Base-by-base conservation (phyloP, 2,888 invertebrate genomes). In the Erebia epiphron region DNA sequence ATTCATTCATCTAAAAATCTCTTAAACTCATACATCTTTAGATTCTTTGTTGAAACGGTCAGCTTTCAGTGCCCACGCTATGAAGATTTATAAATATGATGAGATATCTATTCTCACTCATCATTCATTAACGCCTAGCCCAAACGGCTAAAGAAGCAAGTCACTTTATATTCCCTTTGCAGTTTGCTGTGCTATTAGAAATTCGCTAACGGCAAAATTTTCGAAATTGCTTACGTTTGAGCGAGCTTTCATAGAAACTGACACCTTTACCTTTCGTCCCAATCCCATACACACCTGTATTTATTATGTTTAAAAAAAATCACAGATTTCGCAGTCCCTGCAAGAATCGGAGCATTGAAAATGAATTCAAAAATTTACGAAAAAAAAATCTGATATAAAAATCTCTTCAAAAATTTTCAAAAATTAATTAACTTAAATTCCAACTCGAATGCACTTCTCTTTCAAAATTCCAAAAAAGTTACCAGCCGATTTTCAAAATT, bases 111-210 rank as follows among this genome's bases (percentile, higher is more conserved):
- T 16, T 54, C 18, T 18, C 35, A 35, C 18, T 18, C 35, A 35
- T 35, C 16, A 18, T 5, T 63, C 21, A 46, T 50, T 26, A 64
- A 64, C 14, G 26, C 52, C 9, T 35, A 52, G n/a, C 10, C 14
- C 4, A 16, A 65, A 54, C 35, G 2, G n/a, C 26, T 35, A 46
- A 46, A 21, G n/a, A n/a, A 61, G 18, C 61, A n/a, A 46, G 61
- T 46, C 61, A 61, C 16, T 61, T 21, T 61, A 61, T 61, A 61
- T 61, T 61, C 61, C 46, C 61, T 46, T 43, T 61, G 46, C 61
- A 46, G 46, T 41, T 26, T 57, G 26, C 56, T 57, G 11, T 61
- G 61, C 46, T 61, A 61, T 46, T 41, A 43, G 43, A 61, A 61
- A 46, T 18, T 61, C 43, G 61, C 61, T 43, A 11, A 46, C 43